Conservation (phyloP, 1,140 invertebrate species). For the Dendrolimus kikuchii region DNA sequence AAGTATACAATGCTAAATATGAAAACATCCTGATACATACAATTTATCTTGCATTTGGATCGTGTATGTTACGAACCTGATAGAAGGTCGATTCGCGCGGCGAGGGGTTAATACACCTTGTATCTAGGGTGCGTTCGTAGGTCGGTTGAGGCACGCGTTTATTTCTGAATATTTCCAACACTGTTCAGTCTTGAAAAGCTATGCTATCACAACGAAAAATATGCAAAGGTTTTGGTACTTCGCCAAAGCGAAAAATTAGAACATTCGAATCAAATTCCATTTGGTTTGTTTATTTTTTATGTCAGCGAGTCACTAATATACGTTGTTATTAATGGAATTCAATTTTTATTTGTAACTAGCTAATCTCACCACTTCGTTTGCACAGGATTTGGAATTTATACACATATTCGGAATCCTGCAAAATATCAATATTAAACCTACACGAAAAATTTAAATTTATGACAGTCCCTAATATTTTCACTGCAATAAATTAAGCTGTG, state of each 20-base stretch:
- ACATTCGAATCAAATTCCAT: too few species aligned
- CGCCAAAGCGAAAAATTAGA: conserved; percentile 1
- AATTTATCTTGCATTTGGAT: conserved; percentile 27
- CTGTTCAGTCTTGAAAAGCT: neutral
- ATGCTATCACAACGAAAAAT: conserved; percentile 2
- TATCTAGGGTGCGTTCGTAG: conserved; percentile 33
- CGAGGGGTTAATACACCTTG: conserved; percentile 42
- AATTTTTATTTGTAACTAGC: neutral
- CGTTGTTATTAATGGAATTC: neutral
- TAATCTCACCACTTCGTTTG: too few species aligned
- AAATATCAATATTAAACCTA: too few species aligned
- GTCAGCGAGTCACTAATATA: too few species aligned
- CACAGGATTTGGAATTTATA: too few species aligned
- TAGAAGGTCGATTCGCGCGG: conserved; percentile 25
- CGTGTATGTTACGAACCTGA: conserved; percentile 25
- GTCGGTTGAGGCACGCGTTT: conserved; percentile 8
- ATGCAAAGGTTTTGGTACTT: conserved; percentile 7
- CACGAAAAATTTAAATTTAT: too few species aligned
- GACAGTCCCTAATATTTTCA: too few species aligned
- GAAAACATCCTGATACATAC: conserved; percentile 1
- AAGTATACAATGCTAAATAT: neutral
- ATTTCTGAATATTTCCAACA: conserved; percentile 5
- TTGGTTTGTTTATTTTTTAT: too few species aligned
- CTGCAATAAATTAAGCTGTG: too few species aligned
- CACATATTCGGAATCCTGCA: too few species aligned